These are phyloP conservation scores for Parnassius mnemosyne DNA, from an alignment of 2,888 invertebrate genomes.

Conservation along the genomic window DNA sequence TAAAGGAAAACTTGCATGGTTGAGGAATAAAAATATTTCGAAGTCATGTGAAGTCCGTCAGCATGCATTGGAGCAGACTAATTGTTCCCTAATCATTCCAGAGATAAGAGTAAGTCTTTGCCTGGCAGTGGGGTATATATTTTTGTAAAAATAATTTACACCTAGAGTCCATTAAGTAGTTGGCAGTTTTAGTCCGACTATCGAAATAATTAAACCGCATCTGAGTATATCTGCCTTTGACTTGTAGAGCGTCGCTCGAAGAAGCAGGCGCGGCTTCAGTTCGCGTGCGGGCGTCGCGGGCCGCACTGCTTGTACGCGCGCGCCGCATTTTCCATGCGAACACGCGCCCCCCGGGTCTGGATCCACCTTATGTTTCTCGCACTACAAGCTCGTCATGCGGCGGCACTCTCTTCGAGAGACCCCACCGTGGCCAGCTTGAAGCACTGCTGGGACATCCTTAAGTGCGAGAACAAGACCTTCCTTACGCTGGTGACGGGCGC, in stretches of 20 bases:
- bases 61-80: too few relatives aligned
- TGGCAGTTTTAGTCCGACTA: too few relatives aligned
- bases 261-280: slow-evolving; percentile 92
- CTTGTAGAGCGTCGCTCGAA: slow-evolving; percentile 87
- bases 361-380: slow-evolving; percentile 98
- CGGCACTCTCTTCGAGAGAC: slow-evolving; percentile 90
- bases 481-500: slow-evolving; percentile 95
- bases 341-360: slow-evolving; percentile 93
- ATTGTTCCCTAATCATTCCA: too few relatives aligned
- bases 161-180: too few relatives aligned
- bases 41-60: too few relatives aligned
- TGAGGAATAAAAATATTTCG: too few relatives aligned
- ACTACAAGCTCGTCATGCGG: slow-evolving; percentile 89
- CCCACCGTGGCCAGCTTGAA: slow-evolving; percentile 91
- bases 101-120: too few relatives aligned
- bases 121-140: too few relatives aligned
- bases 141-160: too few relatives aligned
- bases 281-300: slow-evolving; percentile 91
- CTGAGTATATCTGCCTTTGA: too few relatives aligned
- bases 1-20: too few relatives aligned
- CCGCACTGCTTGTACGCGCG: slow-evolving; percentile 93
- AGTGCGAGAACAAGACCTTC: slow-evolving; percentile 94
- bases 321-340: slow-evolving; percentile 88
- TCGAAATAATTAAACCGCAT: too few relatives aligned
- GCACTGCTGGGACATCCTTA: slow-evolving; percentile 96